A percentile compares a stretch with the other conserved stretches of the same genome.
phyloP scores from a whole-genome alignment of 2,888 invertebrate species.

The Drosophila algonquin region DNA sequence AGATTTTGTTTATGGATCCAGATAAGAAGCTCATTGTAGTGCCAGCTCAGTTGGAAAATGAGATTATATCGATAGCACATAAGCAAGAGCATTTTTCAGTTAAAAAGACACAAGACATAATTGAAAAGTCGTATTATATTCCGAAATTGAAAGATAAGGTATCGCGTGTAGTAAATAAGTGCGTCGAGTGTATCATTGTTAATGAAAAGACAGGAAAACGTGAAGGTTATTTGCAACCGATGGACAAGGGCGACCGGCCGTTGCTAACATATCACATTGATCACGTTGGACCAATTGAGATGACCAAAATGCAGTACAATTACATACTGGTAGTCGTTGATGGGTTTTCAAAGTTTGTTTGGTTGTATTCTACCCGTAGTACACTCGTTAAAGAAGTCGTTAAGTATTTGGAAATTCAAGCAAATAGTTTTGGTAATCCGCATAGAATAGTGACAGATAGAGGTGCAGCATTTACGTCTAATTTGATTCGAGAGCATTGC shows the following conservation, averaged over 20 bases:
- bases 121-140: too few relatives aligned
- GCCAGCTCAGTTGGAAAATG: too few relatives aligned
- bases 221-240: background rate
- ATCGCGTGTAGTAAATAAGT: background rate
- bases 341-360: constrained; percentile 10
- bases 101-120: too few relatives aligned
- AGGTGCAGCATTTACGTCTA: background rate
- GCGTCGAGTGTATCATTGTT: constrained; percentile 1
- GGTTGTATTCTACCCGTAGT: constrained; percentile 19
- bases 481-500: background rate
- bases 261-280: background rate
- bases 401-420: constrained; percentile 3
- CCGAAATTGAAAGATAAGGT: background rate
- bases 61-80: too few relatives aligned
- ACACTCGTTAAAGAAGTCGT: constrained; percentile 18
- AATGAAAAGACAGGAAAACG: background rate
- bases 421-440: constrained; percentile 13
- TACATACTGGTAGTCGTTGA: constrained; percentile 12
- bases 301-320: constrained; percentile 7
- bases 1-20: too few relatives aligned
- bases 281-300: constrained; percentile 2
- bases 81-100: too few relatives aligned
- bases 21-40: too few relatives aligned
- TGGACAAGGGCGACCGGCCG: constrained; percentile 1
- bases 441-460: constrained; percentile 5